A percentile compares a stretch with the other conserved stretches of the same genome.
Evolutionary conservation across 2,888 invertebrate genomes (phyloP).

Genomic region (Ischnus inquisitorius): DNA sequence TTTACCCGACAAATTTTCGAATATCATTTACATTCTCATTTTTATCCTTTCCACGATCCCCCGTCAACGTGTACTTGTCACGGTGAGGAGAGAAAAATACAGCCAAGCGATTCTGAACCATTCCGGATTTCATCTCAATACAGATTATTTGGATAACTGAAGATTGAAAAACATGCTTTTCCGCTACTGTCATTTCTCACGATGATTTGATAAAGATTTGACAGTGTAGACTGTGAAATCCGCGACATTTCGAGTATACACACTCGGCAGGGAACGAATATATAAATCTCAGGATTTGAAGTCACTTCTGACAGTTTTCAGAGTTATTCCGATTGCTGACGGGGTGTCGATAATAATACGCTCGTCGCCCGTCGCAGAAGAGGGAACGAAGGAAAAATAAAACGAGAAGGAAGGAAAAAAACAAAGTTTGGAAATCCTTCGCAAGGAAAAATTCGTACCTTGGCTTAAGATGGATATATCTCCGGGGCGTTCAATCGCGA

Average conservation of each 20-base stretch:
- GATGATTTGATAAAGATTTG: background rate
- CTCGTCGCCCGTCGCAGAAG: background rate
- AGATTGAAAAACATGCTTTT: background rate
- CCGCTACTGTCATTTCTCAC: background rate
- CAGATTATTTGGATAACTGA: background rate
- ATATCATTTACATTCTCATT: background rate
- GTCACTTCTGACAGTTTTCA: slow-evolving; percentile 34
- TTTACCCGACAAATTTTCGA: no score
- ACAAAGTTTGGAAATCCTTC: slow-evolving; percentile 32
- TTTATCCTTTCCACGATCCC: background rate
- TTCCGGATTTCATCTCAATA: background rate
- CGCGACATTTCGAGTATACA: background rate
- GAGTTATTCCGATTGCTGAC: slow-evolving; percentile 32
- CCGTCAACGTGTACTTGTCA: background rate
- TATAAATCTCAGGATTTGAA: background rate
- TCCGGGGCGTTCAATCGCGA: slow-evolving; percentile 49
- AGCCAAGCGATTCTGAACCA: background rate
- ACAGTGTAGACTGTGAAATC: background rate
- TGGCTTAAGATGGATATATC: slow-evolving; percentile 36
- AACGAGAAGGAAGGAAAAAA: background rate
- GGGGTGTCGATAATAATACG: background rate
- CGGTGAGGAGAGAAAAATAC: background rate
- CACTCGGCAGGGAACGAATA: background rate
- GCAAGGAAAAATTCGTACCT: slow-evolving; percentile 29
- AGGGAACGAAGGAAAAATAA: background rate